Percentiles rank a stretch among this genome's conserved stretches.
These are phyloP conservation scores for Goniozus legneri DNA, from an alignment of 1,140 invertebrate genomes.

Conservation along the genomic window DNA sequence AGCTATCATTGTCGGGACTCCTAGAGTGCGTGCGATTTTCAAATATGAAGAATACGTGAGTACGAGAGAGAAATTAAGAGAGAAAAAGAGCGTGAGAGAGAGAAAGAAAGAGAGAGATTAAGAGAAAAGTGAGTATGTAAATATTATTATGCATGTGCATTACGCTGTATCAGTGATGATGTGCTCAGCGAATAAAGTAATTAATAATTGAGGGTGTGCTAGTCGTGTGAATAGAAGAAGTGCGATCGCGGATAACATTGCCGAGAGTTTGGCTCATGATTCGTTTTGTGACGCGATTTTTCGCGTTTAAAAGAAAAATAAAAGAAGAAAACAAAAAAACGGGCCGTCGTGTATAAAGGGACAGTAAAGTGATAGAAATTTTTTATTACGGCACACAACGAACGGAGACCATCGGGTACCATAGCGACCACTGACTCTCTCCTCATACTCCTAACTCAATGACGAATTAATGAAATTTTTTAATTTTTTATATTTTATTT, in stretches of 20 bases:
- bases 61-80: constrained; percentile 23
- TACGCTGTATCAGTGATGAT: constrained; percentile 37
- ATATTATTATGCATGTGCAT: constrained; percentile 17
- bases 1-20: constrained; percentile 32
- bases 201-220: constrained; percentile 18
- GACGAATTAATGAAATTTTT: too few species aligned
- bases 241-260: constrained; percentile 10
- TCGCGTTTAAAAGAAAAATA: constrained; percentile 20
- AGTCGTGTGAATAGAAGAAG: constrained; percentile 5
- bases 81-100: neutral
- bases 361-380: constrained; percentile 30
- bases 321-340: constrained; percentile 8
- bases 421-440: too few species aligned
- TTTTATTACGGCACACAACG: constrained; percentile 27
- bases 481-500: too few species aligned
- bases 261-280: constrained; percentile 30
- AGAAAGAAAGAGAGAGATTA: neutral
- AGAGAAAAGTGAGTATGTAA: neutral
- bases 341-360: too few species aligned
- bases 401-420: constrained; percentile 10
- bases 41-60: constrained; percentile 26
- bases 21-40: constrained; percentile 34
- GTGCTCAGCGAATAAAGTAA: constrained; percentile 26
- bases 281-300: constrained; percentile 29
- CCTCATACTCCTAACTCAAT: too few species aligned